Evolutionary conservation across 2,888 invertebrate genomes (phyloP).

Genomic region (Melieria crassipennis): DNA sequence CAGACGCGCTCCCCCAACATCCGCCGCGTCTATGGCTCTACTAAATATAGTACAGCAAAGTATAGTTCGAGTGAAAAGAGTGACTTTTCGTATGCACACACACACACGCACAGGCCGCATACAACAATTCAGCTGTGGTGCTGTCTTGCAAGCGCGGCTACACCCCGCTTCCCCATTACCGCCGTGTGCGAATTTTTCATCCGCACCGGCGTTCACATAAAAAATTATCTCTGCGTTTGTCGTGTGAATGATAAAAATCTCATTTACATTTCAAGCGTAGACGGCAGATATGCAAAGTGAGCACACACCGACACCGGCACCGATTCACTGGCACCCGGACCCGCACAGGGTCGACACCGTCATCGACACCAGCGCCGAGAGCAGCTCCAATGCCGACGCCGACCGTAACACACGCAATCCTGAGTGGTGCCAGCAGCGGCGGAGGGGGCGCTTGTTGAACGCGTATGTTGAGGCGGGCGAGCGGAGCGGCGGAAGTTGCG

Average conservation of each 20-base stretch:
- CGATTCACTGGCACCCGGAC: too few relatives aligned
- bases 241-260: conserved; percentile 46
- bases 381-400: too few relatives aligned
- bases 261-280: conserved; percentile 43
- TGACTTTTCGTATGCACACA: background rate
- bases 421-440: too few relatives aligned
- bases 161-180: background rate
- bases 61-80: too few relatives aligned
- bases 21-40: too few relatives aligned
- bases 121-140: background rate
- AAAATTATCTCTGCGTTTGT: conserved; percentile 33
- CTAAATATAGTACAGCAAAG: too few relatives aligned
- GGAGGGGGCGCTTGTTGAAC: too few relatives aligned
- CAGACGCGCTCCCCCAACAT: background rate
- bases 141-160: background rate
- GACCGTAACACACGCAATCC: too few relatives aligned
- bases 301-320: conserved; percentile 3
- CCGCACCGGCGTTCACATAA: background rate
- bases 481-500: background rate
- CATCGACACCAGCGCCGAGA: too few relatives aligned
- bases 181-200: background rate
- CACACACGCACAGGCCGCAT: background rate
- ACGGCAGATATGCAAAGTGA: conserved; percentile 22
- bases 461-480: background rate
- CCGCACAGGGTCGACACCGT: too few relatives aligned